Evolutionary conservation across 1,140 invertebrate genomes (phyloP).

Genomic region (Amphibalanus amphitrite): DNA sequence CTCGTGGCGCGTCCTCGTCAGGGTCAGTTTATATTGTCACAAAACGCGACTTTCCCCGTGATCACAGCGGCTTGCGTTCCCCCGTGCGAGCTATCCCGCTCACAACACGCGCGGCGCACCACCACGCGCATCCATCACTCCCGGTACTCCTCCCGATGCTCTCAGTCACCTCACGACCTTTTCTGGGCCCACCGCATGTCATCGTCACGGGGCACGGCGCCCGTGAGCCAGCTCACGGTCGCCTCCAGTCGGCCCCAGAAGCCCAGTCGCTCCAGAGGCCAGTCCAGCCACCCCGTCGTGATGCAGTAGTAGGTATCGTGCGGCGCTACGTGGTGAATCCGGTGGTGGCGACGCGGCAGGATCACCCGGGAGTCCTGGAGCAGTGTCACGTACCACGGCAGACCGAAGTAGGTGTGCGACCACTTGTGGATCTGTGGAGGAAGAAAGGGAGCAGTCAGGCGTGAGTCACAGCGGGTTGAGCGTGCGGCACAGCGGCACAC

Average conservation of each 20-base stretch:
- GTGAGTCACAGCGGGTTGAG: too few relatives aligned
- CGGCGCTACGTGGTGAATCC: constrained; percentile 91
- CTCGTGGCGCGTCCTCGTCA: too few relatives aligned
- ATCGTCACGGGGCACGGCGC: constrained; percentile 73
- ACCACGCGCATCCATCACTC: too few relatives aligned
- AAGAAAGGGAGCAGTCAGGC: too few relatives aligned
- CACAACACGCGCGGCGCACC: too few relatives aligned
- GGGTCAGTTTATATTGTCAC: too few relatives aligned
- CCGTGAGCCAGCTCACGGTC: constrained; percentile 58
- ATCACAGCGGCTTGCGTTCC: too few relatives aligned
- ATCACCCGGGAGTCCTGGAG: constrained; percentile 84
- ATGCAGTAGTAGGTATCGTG: constrained; percentile 98
- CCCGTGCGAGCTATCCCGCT: too few relatives aligned
- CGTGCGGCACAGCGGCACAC: too few relatives aligned
- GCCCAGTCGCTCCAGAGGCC: constrained; percentile 70
- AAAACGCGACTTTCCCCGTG: too few relatives aligned
- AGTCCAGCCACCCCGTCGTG: constrained; percentile 97
- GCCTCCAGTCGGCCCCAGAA: constrained; percentile 74
- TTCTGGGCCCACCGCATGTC: constrained; percentile 84
- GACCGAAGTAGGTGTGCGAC: constrained; percentile 95
- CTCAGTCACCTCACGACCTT: constrained; percentile 41
- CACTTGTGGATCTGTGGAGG: constrained; percentile 89
- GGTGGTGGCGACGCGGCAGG: constrained; percentile 80
- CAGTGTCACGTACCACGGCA: constrained; percentile 72
- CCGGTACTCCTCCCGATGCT: too few relatives aligned